A percentile compares a stretch with the other conserved stretches of the same genome.
Evolutionary conservation across 2,888 invertebrate species (phyloP).

Genomic region (Synanthedon formicaeformis): DNA sequence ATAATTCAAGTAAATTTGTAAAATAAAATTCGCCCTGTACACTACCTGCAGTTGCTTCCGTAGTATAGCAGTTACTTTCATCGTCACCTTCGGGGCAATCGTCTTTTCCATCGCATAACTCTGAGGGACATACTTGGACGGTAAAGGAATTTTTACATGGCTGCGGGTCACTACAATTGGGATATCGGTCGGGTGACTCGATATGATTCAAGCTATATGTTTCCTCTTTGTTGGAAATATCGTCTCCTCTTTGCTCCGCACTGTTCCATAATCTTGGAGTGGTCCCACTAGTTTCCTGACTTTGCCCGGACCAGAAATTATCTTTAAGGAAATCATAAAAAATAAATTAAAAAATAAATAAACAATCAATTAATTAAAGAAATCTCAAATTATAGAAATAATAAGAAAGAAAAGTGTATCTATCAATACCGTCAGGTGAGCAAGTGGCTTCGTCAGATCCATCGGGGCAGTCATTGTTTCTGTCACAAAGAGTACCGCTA

Average conservation of each 20-base stretch:
- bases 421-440: conserved; percentile 7
- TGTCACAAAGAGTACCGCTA: conserved; percentile 49
- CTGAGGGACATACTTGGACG: conserved; percentile 12
- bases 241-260: background rate
- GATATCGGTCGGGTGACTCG: background rate
- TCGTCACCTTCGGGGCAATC: conserved; percentile 25
- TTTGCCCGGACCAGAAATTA: background rate
- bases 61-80: conserved; percentile 12
- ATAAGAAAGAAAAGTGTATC: no score
- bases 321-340: background rate
- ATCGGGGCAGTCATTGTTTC: conserved; percentile 51
- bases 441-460: conserved; percentile 46
- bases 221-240: background rate
- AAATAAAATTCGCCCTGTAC: background rate
- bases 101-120: conserved; percentile 13
- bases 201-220: no score
- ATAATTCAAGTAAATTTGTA: no score
- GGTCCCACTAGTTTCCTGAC: background rate
- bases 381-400: no score
- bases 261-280: background rate
- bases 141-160: background rate
- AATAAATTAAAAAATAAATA: background rate
- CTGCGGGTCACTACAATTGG: background rate
- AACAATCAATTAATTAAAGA: background rate
- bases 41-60: background rate